These are phyloP conservation scores for Poecilus cupreus DNA, from an alignment of 2,888 invertebrate species.

Conservation along the genomic window DNA sequence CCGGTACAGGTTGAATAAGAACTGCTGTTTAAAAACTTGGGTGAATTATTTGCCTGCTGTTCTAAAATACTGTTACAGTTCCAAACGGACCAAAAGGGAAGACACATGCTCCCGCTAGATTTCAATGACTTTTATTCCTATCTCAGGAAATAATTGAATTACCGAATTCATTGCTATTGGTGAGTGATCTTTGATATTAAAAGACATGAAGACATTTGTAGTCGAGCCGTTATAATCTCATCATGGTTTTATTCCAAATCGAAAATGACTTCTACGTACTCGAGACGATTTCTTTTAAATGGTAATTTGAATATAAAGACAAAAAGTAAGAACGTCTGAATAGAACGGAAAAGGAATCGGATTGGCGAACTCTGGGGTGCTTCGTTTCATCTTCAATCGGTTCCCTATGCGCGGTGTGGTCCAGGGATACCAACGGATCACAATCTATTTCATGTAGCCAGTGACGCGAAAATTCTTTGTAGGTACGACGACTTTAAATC, in stretches of 20 bases:
- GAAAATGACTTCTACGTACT: constrained; percentile 22
- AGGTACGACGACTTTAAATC: neutral
- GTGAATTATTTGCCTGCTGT: constrained; percentile 59
- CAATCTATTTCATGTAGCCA: constrained; percentile 4
- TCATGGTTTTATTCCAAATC: constrained; percentile 23
- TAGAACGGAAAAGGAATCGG: neutral
- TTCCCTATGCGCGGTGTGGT: neutral
- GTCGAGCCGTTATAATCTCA: constrained; percentile 12
- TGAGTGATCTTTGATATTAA: neutral
- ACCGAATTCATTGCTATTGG: neutral
- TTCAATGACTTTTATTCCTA: neutral
- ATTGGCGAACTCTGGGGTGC: constrained; percentile 5
- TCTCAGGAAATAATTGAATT: neutral
- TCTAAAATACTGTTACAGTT: constrained; percentile 23
- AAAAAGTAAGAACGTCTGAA: constrained; percentile 19
- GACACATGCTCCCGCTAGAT: neutral
- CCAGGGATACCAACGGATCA: neutral
- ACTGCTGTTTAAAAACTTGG: constrained; percentile 58
- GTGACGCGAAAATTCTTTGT: constrained; percentile 2
- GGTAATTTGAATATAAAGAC: constrained; percentile 48
- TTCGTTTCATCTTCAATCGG: constrained; percentile 30
- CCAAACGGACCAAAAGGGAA: neutral
- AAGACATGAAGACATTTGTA: constrained; percentile 37
- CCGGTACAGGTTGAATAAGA: constrained; percentile 61
- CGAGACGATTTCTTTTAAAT: constrained; percentile 43